Base-by-base conservation (phyloP, 2,888 invertebrate species). In the Pherbina coryleti region DNA sequence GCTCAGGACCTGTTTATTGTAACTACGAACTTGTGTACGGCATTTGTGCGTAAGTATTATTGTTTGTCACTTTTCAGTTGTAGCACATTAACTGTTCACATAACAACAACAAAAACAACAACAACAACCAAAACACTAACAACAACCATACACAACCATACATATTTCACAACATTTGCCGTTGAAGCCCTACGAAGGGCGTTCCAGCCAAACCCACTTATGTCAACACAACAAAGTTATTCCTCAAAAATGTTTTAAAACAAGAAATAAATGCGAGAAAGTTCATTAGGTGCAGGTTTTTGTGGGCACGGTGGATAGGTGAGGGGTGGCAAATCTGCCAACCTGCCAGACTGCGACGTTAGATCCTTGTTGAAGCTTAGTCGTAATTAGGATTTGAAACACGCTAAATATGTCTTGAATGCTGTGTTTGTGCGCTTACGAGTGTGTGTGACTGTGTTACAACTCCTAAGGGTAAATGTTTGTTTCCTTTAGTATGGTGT, bases 181-280 rank as follows among this genome's bases (percentile, higher is more conserved):
- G 3, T 44, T 44, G 11, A 44, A 44, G 44, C 44, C 44, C 44
- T 44, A 44, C 44, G 44, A 2, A 44, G 44, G 44, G 44, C 44
- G 44, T 44, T 44, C 14, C 11, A 44, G 44, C 44, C 44, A 44
- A 44, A 44, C 44, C 44, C 44, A 11, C 44, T 44, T 44, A 14
- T n/a, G 31, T n/a, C 64, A 64, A 31, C 28, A 55, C 17, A 64
- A 64, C 28, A 28, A 64, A 64, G 64, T 64, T 17, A 34, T 64
- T 64, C 64, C 64, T n/a, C 19, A 64, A 34, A 64, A 64, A 64
- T 34, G 34, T 64, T 64, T 64, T 34, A 64, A 64, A 64, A 64
- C 55, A 17, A 64, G 34, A 31, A 14, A 34, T 28, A 19, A 25
- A 14, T 19, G 28, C 60, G 22, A 14, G 28, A 9, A 22, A 62